These are phyloP conservation scores for Piprites chloris DNA, from an alignment of 2,113 vertebrate species.

Conservation along the genomic window DNA sequence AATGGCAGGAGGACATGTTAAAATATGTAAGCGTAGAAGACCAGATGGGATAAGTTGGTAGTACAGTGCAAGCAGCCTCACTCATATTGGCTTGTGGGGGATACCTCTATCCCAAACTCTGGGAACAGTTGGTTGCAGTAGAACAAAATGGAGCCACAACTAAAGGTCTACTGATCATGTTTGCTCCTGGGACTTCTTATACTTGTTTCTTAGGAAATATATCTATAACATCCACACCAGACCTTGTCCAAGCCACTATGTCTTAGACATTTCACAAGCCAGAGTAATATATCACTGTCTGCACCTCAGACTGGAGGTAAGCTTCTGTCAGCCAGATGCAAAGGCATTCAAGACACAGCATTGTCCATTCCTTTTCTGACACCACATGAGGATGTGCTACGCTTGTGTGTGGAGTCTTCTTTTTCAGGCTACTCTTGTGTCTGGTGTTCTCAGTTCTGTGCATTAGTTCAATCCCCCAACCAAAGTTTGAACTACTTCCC, in stretches of 20 bases:
- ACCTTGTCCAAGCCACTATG: neutral
- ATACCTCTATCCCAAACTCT: neutral
- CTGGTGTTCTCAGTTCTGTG: neutral
- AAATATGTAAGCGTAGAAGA: neutral
- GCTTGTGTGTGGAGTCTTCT: neutral
- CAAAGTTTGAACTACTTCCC: neutral
- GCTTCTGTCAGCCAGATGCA: neutral
- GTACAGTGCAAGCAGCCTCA: neutral
- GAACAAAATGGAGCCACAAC: neutral
- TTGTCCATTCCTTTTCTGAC: neutral
- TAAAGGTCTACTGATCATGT: neutral
- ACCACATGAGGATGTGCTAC: neutral
- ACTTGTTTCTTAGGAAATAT: neutral
- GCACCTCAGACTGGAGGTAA: neutral
- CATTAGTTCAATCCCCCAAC: neutral
- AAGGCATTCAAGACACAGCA: neutral
- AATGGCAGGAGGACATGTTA: neutral
- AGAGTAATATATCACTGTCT: neutral
- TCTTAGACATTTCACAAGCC: neutral
- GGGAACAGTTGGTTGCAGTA: neutral
- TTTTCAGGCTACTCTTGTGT: neutral
- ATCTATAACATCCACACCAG: neutral
- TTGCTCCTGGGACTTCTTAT: neutral
- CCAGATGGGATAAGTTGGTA: neutral
- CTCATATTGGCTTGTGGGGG: neutral